Conservation (phyloP, 23 tunicate species). For the Trididemnum miniatum region DNA sequence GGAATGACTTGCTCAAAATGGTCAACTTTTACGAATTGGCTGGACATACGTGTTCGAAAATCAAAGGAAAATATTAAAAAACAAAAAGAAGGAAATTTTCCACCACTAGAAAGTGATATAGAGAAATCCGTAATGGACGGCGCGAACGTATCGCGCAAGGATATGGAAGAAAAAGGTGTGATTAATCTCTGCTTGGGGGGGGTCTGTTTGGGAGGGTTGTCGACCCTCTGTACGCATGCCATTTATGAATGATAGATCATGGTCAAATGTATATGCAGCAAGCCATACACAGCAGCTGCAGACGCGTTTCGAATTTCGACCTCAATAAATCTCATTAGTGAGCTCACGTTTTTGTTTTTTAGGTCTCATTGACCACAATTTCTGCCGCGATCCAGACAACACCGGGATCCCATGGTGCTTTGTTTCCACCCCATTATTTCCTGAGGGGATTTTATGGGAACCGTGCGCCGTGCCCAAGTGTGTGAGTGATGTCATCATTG, state of each 20-base stretch:
- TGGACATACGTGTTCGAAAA: background rate
- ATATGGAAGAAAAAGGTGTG: slow-evolving; percentile 25
- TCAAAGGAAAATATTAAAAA: background rate
- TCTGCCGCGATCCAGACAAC: slow-evolving; percentile 78
- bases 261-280: too few species aligned
- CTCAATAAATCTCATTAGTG: too few species aligned
- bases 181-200: too few species aligned
- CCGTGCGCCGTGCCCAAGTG: slow-evolving; percentile 76
- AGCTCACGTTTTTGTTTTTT: too few species aligned
- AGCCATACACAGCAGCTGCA: too few species aligned
- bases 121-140: background rate
- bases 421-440: slow-evolving; percentile 11
- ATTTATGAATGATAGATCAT: too few species aligned
- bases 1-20: slow-evolving; percentile 33
- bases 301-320: too few species aligned
- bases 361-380: slow-evolving; percentile 56
- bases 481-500: slow-evolving; percentile 62
- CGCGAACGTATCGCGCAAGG: slow-evolving; percentile 4
- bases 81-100: background rate
- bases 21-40: slow-evolving; percentile 16
- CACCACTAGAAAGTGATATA: background rate
- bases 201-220: too few species aligned
- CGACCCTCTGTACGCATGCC: too few species aligned
- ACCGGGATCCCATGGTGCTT: slow-evolving; percentile 82
- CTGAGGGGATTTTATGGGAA: slow-evolving; percentile 51